phyloP scores from a whole-genome alignment of 2,888 invertebrate species.

The Trichogramma evanescens region DNA sequence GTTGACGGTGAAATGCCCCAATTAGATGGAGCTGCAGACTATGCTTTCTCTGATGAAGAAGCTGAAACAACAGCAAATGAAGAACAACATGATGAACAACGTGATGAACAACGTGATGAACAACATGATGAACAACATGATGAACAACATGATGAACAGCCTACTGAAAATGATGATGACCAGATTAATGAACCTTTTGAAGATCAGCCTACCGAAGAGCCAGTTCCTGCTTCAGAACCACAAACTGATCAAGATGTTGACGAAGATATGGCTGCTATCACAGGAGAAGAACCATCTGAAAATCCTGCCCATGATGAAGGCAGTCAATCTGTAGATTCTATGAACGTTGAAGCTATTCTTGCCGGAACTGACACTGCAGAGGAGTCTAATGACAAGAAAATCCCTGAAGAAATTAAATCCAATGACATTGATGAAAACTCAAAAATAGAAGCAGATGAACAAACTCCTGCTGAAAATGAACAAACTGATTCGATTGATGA shows the following conservation, averaged over 20 bases:
- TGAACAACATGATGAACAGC: constrained; percentile 24
- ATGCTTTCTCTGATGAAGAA: constrained; percentile 33
- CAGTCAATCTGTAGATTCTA: constrained; percentile 11
- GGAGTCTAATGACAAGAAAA: neutral
- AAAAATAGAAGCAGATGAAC: constrained; percentile 33
- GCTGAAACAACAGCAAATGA: constrained; percentile 12
- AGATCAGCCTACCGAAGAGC: constrained; percentile 23
- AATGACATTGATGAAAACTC: constrained; percentile 18
- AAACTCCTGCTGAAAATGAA: constrained; percentile 18
- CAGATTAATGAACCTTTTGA: constrained; percentile 19
- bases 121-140: constrained; percentile 21
- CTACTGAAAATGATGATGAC: constrained; percentile 20
- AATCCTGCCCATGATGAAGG: neutral
- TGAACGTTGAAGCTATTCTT: constrained; percentile 22
- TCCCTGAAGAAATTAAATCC: neutral
- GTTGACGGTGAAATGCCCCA: constrained; percentile 45
- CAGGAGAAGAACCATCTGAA: constrained; percentile 2
- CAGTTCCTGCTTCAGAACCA: constrained; percentile 2
- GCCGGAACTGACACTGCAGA: constrained; percentile 12
- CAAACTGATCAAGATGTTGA: constrained; percentile 23
- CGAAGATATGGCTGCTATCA: constrained; percentile 15
- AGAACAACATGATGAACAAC: constrained; percentile 15
- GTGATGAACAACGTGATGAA: constrained; percentile 5
- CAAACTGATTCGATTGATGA: constrained; percentile 14
- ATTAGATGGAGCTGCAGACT: constrained; percentile 40